Base-by-base conservation (phyloP, 2,797 vertebrate species). In the Eulemur mongoz region DNA sequence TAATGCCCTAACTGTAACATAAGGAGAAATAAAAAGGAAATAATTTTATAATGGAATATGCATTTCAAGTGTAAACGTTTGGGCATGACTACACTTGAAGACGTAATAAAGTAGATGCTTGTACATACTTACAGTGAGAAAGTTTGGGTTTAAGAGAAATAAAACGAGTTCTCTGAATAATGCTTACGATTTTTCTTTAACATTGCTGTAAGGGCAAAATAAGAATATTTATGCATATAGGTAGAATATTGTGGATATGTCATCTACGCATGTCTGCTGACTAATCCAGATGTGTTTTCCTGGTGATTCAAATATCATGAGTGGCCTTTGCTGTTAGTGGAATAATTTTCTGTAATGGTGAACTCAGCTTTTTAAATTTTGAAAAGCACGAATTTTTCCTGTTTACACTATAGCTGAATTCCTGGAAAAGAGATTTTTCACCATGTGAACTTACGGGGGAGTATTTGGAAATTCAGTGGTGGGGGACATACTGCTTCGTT, bases 301-400 rank as follows among this genome's bases (percentile, higher is more conserved):
- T 90, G 80, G 43, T 82, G 61, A 82, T 70, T 95, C 35, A 82
- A 5, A 20, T 83, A 35, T 76, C 20, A 15, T 63, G 57, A 90
- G 48, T 61, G 30, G 25, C 14, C 12, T 73, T 92, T 92, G 48
- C 30, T 87, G 10, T 86, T 91, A 82, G 52, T 97, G 84, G 90
- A 84, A 50, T 79, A 86, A 38, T 50, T 63, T 95, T 89, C 72
- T 89, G n/a, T 89, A 65, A 32, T 54, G 50, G 52, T 54, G 54
- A 95, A 81, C 13, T 59, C 80, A 59, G 20, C 12, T 89, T 92
- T 95, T 83, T 61, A 83, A 83, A 23, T 91, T 89, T 54, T 93
- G 40, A 78, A 86, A 50, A 65, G 38, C 67, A 85, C 38, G 69
- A 27, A 85, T 25, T 38, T 75, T 75, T 65, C 4, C 5, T 61